A percentile compares a stretch with the other conserved stretches of the same genome.
These are phyloP conservation scores for Drosophila subobscura DNA, from an alignment of 1,140 invertebrate species.

Conservation along the genomic window DNA sequence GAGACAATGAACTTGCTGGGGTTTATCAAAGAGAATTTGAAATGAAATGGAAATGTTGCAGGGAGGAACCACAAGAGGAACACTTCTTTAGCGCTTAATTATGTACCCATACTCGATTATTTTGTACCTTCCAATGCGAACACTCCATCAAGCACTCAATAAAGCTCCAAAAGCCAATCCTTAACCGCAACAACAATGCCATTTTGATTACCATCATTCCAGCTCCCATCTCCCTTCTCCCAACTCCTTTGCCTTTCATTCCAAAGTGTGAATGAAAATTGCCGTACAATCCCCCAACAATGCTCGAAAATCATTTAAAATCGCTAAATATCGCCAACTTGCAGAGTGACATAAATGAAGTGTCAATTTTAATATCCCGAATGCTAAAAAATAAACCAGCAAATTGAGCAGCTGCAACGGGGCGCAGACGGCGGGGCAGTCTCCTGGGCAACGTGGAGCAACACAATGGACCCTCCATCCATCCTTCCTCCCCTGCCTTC, in stretches of 20 bases:
- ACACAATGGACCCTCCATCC: constrained; percentile 4
- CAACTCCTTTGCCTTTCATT: not conserved
- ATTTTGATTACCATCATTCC: constrained; percentile 15
- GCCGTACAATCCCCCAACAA: constrained; percentile 27
- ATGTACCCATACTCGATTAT: no score
- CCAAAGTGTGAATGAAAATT: constrained; percentile 26
- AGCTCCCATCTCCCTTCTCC: constrained; percentile 11
- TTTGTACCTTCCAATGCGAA: not conserved
- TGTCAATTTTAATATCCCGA: constrained; percentile 65
- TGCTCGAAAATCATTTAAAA: constrained; percentile 39
- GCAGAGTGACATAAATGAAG: constrained; percentile 56
- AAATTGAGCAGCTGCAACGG: constrained; percentile 58
- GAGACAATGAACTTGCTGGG: not conserved
- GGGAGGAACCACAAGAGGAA: no score
- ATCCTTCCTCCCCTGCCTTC: not conserved
- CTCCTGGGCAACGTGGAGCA: constrained; percentile 18
- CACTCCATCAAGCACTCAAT: constrained; percentile 9
- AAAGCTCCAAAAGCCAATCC: constrained; percentile 28
- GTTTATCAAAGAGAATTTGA: not conserved
- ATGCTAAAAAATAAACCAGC: constrained; percentile 29
- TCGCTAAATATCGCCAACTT: constrained; percentile 11
- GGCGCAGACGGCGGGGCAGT: constrained; percentile 1
- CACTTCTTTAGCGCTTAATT: no score
- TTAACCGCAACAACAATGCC: constrained; percentile 39
- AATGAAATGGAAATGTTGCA: not conserved